phyloP scores from a whole-genome alignment of 1,140 invertebrate genomes.

The Caenorhabditis latens region DNA sequence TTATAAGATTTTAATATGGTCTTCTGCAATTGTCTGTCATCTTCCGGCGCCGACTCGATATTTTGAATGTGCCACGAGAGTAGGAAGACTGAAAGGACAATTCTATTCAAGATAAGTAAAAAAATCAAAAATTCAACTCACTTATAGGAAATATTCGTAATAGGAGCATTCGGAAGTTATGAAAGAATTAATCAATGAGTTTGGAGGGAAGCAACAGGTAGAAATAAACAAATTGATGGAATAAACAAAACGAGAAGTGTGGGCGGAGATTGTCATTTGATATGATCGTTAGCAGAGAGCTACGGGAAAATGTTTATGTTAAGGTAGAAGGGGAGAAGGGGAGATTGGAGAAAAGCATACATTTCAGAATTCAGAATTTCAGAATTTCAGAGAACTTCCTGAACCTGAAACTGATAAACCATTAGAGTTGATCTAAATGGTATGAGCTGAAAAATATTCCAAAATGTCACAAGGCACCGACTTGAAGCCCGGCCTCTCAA shows the following conservation, averaged over 20 bases:
- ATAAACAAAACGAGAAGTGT: neutral
- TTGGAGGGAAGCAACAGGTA: neutral
- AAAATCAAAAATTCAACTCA: neutral
- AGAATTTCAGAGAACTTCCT: neutral
- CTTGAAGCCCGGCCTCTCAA: too few species aligned
- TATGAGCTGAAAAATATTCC: too few species aligned
- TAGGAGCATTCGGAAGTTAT: neutral
- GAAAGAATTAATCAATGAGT: neutral
- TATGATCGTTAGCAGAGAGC: neutral
- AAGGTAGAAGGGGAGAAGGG: neutral
- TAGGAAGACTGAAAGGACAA: neutral
- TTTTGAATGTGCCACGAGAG: neutral
- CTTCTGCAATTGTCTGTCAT: constrained; percentile 46
- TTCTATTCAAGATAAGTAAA: neutral
- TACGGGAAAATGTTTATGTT: neutral
- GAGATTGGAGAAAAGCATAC: neutral
- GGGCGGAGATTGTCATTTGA: neutral
- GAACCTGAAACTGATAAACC: too few species aligned
- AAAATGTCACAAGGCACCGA: too few species aligned
- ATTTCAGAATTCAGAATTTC: neutral
- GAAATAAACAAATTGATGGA: neutral
- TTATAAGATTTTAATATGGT: constrained; percentile 64
- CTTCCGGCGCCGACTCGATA: neutral
- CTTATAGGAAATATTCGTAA: neutral
- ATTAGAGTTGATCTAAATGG: too few species aligned